Conservation (phyloP, 2,113 vertebrate species). For the Oncorhynchus nerka region DNA sequence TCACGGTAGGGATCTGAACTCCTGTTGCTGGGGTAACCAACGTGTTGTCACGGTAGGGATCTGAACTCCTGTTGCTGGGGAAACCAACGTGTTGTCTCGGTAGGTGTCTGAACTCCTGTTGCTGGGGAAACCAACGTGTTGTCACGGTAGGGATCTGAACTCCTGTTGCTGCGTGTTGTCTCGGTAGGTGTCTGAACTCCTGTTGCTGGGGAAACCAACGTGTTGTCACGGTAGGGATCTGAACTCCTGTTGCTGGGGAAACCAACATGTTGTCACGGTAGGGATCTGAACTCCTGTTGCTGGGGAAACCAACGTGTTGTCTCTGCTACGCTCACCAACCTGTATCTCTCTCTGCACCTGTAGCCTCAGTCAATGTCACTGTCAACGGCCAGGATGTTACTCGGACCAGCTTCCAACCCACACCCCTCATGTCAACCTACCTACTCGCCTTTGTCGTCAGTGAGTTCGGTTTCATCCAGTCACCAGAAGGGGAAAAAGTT, state of each 20-base stretch:
- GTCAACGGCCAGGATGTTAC: fast-evolving
- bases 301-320: not conserved
- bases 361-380: not conserved
- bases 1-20: too few relatives aligned
- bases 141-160: too few relatives aligned
- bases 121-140: too few relatives aligned
- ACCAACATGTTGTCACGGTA: not conserved
- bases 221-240: not conserved
- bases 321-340: fast-evolving
- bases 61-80: too few relatives aligned
- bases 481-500: fast-evolving
- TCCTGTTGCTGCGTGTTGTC: too few relatives aligned
- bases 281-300: not conserved
- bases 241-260: not conserved
- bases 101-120: too few relatives aligned
- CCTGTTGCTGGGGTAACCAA: too few relatives aligned
- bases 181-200: not conserved
- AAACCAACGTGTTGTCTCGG: too few relatives aligned
- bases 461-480: fast-evolving
- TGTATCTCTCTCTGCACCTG: too few relatives aligned
- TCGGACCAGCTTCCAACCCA: constrained; percentile 54
- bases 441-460: constrained; percentile 81
- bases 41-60: too few relatives aligned
- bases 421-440: constrained; percentile 82
- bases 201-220: not conserved